Conservation (phyloP, 2,888 invertebrate species). For the Hesperia comma region DNA sequence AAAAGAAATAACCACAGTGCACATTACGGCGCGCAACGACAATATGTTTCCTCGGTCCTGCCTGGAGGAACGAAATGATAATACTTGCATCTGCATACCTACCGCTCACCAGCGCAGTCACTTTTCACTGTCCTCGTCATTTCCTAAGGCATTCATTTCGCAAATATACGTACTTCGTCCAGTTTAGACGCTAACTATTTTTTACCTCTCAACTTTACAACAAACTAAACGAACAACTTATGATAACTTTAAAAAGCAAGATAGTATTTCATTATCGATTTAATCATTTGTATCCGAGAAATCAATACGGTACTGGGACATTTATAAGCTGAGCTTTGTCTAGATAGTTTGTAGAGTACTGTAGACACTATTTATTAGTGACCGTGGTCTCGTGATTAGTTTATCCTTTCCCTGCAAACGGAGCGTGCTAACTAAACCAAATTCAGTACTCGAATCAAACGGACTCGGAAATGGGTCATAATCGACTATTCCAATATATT, state of each 20-base stretch:
- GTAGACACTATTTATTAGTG: neutral
- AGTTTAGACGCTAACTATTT: neutral
- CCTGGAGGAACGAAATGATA: conserved; percentile 27
- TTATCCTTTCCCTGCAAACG: neutral
- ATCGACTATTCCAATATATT: conserved; percentile 16
- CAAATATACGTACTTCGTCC: conserved; percentile 9
- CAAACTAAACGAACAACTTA: no score
- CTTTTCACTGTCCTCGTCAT: conserved; percentile 33
- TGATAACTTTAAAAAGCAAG: neutral
- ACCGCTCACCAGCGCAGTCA: conserved; percentile 30
- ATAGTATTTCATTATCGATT: neutral
- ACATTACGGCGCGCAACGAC: conserved; percentile 21
- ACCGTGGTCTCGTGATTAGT: neutral
- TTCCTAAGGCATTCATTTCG: conserved; percentile 31
- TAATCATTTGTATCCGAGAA: neutral
- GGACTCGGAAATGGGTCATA: conserved; percentile 19
- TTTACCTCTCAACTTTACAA: neutral
- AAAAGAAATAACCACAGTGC: conserved; percentile 18
- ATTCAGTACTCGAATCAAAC: conserved; percentile 20
- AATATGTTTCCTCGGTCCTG: conserved; percentile 26
- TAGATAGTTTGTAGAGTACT: neutral
- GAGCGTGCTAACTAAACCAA: conserved; percentile 15
- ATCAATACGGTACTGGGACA: neutral
- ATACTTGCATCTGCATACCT: conserved; percentile 31
- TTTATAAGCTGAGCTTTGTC: neutral